Percentiles rank a stretch among this genome's conserved stretches.
Evolutionary conservation across 2,888 invertebrate species (phyloP).

Genomic region (Zeuzera pyrina): DNA sequence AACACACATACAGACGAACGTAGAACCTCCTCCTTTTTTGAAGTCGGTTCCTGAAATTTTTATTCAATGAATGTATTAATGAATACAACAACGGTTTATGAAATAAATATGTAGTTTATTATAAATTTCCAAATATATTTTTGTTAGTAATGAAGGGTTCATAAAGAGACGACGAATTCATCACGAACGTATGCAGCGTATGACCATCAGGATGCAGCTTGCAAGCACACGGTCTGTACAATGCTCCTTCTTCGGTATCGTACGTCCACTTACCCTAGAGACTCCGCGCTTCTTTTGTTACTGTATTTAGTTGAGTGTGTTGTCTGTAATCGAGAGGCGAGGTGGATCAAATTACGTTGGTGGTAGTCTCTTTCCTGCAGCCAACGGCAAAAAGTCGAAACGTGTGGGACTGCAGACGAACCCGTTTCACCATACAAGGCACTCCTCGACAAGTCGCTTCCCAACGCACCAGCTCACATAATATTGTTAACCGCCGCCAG

Average conservation of each 20-base stretch:
- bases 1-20: too few species aligned
- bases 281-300: conserved; percentile 31
- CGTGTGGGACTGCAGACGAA: conserved; percentile 70
- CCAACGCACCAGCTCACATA: conserved; percentile 68
- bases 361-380: conserved; percentile 53
- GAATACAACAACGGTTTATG: too few species aligned
- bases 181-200: conserved; percentile 63
- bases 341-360: conserved; percentile 36
- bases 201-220: conserved; percentile 46
- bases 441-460: conserved; percentile 59
- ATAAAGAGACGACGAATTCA: conserved; percentile 44
- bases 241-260: conserved; percentile 45
- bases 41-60: too few species aligned
- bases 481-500: conserved; percentile 70
- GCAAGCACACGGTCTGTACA: conserved; percentile 56
- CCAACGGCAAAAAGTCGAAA: conserved; percentile 63
- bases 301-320: conserved; percentile 13
- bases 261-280: conserved; percentile 36
- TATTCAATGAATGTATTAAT: too few species aligned
- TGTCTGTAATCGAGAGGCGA: conserved; percentile 25
- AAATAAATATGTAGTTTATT: too few species aligned
- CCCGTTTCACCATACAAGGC: conserved; percentile 70
- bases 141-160: conserved; percentile 53
- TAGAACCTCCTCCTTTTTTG: too few species aligned
- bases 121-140: too few species aligned